phyloP scores from a whole-genome alignment of 2,888 invertebrate species.

The Platynereis dumerilii region DNA sequence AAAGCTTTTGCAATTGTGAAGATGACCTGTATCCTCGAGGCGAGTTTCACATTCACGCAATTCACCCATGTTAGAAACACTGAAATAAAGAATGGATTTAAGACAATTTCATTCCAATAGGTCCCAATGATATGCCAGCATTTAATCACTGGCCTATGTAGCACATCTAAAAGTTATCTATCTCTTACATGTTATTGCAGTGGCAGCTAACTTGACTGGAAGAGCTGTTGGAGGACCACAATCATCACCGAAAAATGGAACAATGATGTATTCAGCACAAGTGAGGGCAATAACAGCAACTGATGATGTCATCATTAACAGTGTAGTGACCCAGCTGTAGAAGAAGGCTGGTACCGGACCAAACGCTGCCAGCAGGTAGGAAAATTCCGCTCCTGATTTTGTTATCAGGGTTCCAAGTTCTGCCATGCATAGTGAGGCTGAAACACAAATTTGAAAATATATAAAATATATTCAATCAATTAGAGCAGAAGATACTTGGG shows the following conservation, averaged over 20 bases:
- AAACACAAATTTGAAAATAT: no score
- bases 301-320: conserved; percentile 58
- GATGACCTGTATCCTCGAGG: conserved; percentile 91
- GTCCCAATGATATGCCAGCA: no score
- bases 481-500: no score
- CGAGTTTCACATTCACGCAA: conserved; percentile 92
- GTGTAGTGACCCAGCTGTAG: conserved; percentile 69
- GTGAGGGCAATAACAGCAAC: conserved; percentile 66
- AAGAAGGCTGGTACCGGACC: conserved; percentile 68
- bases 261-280: conserved; percentile 50
- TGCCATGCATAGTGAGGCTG: conserved; percentile 80
- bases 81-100: conserved; percentile 66
- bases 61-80: conserved; percentile 91
- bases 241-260: conserved; percentile 47
- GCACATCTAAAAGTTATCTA: no score
- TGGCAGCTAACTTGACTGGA: not conserved
- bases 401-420: conserved; percentile 80
- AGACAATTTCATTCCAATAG: no score
- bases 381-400: conserved; percentile 80
- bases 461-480: no score
- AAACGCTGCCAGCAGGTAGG: conserved; percentile 75
- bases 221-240: conserved; percentile 24
- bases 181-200: no score
- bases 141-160: no score
- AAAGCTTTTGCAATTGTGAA: conserved; percentile 92